These are phyloP conservation scores for Diaperis boleti DNA, from an alignment of 2,888 invertebrate species.

Conservation along the genomic window DNA sequence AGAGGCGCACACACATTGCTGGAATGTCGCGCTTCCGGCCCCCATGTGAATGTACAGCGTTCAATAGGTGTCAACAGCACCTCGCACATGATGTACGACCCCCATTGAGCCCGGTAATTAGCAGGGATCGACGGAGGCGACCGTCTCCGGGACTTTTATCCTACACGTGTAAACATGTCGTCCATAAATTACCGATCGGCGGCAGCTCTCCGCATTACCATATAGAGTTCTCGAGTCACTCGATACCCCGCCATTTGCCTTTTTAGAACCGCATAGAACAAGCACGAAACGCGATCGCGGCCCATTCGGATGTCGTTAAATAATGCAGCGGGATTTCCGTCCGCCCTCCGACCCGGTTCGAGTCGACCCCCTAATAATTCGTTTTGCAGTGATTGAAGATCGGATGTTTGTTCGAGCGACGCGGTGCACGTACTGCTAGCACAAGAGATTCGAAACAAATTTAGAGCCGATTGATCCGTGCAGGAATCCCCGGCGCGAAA, in stretches of 20 bases:
- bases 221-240: too few relatives aligned
- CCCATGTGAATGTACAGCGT: conserved; percentile 35
- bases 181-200: too few relatives aligned
- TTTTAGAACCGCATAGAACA: too few relatives aligned
- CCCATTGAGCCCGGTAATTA: conserved; percentile 54
- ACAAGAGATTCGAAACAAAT: conserved; percentile 32
- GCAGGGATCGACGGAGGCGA: conserved; percentile 22
- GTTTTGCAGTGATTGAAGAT: conserved; percentile 31
- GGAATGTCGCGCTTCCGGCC: conserved; percentile 34
- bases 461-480: conserved; percentile 33
- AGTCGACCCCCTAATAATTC: conserved; percentile 15
- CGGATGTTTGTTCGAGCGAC: conserved; percentile 26
- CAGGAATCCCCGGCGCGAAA: conserved; percentile 21
- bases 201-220: too few relatives aligned
- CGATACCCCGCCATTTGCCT: too few relatives aligned
- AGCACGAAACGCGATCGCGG: conserved; percentile 9
- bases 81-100: conserved; percentile 47
- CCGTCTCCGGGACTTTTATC: neutral
- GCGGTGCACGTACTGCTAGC: conserved; percentile 21
- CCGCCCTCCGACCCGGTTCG: neutral
- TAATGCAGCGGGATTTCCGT: conserved; percentile 1
- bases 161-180: too few relatives aligned
- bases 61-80: conserved; percentile 44
- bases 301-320: neutral
- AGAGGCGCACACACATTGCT: conserved; percentile 27